Evolutionary conservation across 2,888 invertebrate species (phyloP).

Genomic region (Pristionchus fissidentatus): DNA sequence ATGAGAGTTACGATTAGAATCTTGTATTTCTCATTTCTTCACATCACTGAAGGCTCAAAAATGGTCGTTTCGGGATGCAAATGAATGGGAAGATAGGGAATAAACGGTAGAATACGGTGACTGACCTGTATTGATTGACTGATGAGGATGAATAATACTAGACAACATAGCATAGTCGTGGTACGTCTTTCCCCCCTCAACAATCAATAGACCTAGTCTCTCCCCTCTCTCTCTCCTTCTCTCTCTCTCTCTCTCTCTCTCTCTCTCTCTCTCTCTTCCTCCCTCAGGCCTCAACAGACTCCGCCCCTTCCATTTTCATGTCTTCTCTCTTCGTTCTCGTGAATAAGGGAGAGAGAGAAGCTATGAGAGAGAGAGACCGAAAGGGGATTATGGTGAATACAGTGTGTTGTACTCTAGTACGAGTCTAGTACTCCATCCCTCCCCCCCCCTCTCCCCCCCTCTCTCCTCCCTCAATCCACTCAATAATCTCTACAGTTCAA

Average conservation of each 20-base stretch:
- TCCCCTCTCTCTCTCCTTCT: neutral
- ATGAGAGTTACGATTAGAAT: too few species aligned
- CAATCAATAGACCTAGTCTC: neutral
- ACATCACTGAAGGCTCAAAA: too few species aligned
- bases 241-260: neutral
- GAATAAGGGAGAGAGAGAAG: slow-evolving; percentile 13
- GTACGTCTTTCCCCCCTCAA: neutral
- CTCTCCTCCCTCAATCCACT: neutral
- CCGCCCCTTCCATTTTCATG: slow-evolving; percentile 18
- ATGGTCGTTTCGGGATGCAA: too few species aligned
- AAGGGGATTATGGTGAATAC: neutral
- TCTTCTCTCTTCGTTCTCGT: slow-evolving; percentile 11
- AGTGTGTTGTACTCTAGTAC: neutral
- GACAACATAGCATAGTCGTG: neutral
- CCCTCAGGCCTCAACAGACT: neutral
- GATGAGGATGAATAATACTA: neutral
- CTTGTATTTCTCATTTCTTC: too few species aligned
- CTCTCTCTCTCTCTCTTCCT: neutral
- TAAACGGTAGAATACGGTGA: neutral
- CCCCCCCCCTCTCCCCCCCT: neutral
- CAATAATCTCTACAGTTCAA: neutral
- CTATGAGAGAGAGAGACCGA: neutral
- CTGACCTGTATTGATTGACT: slow-evolving; percentile 2
- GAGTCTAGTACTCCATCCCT: too few species aligned
- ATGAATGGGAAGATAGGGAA: neutral